Conservation (phyloP, 2,797 vertebrate genomes). For the Pseudomugil gertrudae region DNA sequence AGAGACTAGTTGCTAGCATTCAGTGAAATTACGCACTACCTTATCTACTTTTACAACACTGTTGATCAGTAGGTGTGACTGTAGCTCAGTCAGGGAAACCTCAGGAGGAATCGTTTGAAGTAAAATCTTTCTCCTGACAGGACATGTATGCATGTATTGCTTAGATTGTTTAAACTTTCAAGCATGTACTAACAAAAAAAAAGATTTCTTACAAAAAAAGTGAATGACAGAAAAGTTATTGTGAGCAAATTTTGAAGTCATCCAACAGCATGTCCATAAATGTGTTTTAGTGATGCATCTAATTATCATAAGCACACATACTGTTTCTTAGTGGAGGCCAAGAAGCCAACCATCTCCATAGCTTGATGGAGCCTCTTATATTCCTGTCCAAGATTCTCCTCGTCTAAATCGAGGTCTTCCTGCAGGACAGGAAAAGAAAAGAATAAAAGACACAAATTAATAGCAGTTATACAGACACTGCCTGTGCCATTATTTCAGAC, state of each 20-base stretch:
- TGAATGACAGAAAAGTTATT: background rate
- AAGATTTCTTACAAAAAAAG: background rate
- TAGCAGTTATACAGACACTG: background rate
- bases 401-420: constrained; percentile 88
- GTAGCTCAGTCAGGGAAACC: background rate
- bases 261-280: background rate
- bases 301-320: constrained; percentile 64
- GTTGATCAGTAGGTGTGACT: background rate
- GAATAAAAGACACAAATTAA: background rate
- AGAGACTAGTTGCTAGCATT: constrained; percentile 22
- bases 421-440: constrained; percentile 53
- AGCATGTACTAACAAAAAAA: no score
- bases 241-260: background rate
- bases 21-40: background rate
- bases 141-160: no score
- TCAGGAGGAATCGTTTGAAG: background rate
- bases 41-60: background rate
- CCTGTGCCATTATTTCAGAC: background rate
- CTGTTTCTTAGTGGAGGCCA: constrained; percentile 93
- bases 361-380: constrained; percentile 94
- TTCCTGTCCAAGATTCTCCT: constrained; percentile 86
- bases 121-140: background rate
- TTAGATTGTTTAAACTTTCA: background rate
- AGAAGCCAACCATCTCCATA: constrained; percentile 99
- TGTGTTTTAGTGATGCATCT: background rate